Evolutionary conservation across 2,888 invertebrate species (phyloP), one percentile per base, ranked within the genome.

Genomic region (Colostygia pectinataria): DNA sequence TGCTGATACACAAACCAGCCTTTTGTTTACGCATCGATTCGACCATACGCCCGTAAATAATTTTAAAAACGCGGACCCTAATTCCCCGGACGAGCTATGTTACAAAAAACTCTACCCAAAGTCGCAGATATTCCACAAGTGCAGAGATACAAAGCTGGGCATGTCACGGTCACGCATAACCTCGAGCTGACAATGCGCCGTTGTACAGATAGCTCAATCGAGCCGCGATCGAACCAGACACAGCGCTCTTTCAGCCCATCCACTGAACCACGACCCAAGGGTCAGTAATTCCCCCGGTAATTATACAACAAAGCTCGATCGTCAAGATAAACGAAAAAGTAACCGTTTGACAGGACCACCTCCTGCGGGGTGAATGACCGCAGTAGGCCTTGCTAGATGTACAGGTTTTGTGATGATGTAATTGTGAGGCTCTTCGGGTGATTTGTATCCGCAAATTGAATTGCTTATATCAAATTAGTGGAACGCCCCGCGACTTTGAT

Each of bases 301-400:
- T 77, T 77, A 77, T 65, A 68, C 61, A 68, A 79, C 77, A 77
- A 77, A 76, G 73, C 63, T 49, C 57, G 75, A 73, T 75, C 66
- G 59, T 64, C 55, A 56, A 72, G 77, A 78, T 77, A 77, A 71
- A 68, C 65, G 65, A 76, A 77, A 74, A 76, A 74, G 64, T 68
- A 61, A 63, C 49, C 63, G 55, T 70, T 61, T 69, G 72, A 67
- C 68, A 66, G 69, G 69, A 69, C 67, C 70, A 65, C 68, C 71
- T 65, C 65, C 57, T 55, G 71, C 43, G 58, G 59, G 76, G 72
- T 68, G 71, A 64, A 57, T 56, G 73, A 50, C 65, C 60, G 55
- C 15, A 57, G 20, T 51, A 33, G 56, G 15, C 53, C 53, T 48
- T 43, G 53, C 55, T 58, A 61, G 54, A 40, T 43, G 42, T 43